Base-by-base conservation (phyloP, 2,797 vertebrate species). In the Garrulus glandarius region DNA sequence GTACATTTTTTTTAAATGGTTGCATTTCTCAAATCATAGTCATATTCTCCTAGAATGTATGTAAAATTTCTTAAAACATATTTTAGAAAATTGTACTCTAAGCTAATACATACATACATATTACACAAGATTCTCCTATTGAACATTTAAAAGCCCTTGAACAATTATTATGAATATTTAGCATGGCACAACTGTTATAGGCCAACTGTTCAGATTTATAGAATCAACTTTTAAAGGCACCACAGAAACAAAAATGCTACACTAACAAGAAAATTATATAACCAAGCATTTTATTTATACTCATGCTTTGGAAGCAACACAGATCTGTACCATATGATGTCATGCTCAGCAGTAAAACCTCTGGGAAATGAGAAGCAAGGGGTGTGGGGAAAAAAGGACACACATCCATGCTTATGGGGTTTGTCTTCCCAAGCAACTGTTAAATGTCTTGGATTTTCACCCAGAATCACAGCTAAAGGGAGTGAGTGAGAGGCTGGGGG, bases 391-490 rank as follows among this genome's bases (percentile, higher is more conserved):
- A 60, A 52, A 1, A 7, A 29, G 9, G 4, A 59, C 27, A 76
- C 20, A 76, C 19, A 49, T 22, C 21, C 9, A 4, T 5, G 6
- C 11, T 77, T 16, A 32, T 0, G 6, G 19, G 14, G 10, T 44
- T 50, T 49, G 57, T 43, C 15, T 71, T 64, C 19, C 32, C 22
- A 56, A 15, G 34, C 14, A 83, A 39, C 49, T 59, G 29, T 26
- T 70, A 36, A 3, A 27, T 0, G 0, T n/a, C 43, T 68, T 47
- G 4, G 60, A 4, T 47, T 63, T 55, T 50, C 36, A 79, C 4
- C 9, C 10, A 0, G 0, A 30, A 57, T 59, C 8, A 1, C 23
- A 87, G 24, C 7, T 7, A 3, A 76, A 47, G 17, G 22, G n/a
- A 68, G 7, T 15, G 56, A 79, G 9, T 2, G 39, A 75, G 47